Evolutionary conservation across 2,113 vertebrate species (phyloP).

Genomic region (Pterocles gutturalis): DNA sequence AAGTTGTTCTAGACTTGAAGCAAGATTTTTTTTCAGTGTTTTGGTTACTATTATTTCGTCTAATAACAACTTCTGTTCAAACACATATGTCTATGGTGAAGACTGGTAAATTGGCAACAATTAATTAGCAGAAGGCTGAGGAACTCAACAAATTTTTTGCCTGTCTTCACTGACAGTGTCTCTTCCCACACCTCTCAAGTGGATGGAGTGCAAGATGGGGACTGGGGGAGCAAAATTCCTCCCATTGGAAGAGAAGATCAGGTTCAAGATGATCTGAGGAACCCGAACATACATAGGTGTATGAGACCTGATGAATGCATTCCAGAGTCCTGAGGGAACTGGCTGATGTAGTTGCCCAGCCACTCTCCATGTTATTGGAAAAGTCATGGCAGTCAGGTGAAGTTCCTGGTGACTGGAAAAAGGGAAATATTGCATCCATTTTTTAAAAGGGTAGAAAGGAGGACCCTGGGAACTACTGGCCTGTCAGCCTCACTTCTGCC

Average conservation of each 20-base stretch:
- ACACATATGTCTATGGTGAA: neutral
- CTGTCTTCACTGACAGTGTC: neutral
- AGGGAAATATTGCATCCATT: neutral
- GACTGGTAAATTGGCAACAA: neutral
- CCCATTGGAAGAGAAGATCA: neutral
- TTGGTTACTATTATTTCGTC: neutral
- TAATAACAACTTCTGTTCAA: neutral
- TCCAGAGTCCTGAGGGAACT: neutral
- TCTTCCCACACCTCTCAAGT: neutral
- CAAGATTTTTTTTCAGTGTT: neutral
- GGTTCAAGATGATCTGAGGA: neutral
- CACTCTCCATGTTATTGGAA: neutral
- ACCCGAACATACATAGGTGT: neutral
- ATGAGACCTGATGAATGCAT: neutral
- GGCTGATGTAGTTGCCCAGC: neutral
- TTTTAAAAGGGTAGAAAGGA: neutral
- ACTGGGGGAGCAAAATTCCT: neutral
- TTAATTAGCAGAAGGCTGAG: fast-evolving
- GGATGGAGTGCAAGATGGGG: fast-evolving
- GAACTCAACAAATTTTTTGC: neutral
- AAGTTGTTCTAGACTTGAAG: neutral
- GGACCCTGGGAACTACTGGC: too few relatives aligned
- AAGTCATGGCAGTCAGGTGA: neutral
- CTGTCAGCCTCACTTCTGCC: too few relatives aligned
- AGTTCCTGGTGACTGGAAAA: neutral